These are phyloP conservation scores for Mus pahari DNA, from an alignment of 2,113 vertebrate genomes.

Conservation along the genomic window DNA sequence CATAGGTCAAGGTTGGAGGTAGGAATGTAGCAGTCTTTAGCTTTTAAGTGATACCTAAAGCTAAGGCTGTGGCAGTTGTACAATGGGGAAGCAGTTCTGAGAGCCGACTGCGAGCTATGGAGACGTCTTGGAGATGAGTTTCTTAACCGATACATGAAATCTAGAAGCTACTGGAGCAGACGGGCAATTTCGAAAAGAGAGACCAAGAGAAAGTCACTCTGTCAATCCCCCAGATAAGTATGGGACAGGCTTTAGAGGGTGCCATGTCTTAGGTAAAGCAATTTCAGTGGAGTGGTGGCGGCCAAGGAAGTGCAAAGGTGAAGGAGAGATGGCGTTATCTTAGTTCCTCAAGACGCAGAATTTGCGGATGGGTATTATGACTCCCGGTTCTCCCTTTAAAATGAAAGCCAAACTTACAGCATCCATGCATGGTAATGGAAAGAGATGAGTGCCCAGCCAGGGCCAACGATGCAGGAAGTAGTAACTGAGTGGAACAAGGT, in stretches of 20 bases:
- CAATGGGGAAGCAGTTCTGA: background rate
- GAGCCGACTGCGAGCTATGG: background rate
- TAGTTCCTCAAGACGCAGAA: background rate
- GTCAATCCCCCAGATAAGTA: background rate
- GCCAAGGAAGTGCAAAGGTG: background rate
- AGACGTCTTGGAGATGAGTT: background rate
- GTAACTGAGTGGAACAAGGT: background rate
- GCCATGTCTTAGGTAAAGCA: background rate
- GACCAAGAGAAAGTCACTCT: background rate
- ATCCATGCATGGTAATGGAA: background rate
- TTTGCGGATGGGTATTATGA: background rate
- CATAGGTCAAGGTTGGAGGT: background rate
- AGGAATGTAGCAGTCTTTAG: background rate
- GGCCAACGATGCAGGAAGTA: background rate
- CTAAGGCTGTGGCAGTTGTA: background rate
- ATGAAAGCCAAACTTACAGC: background rate
- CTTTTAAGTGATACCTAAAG: background rate
- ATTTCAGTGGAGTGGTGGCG: background rate
- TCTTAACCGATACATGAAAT: background rate
- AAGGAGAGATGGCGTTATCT: background rate
- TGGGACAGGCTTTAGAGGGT: background rate
- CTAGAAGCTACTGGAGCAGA: background rate
- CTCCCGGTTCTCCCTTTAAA: background rate
- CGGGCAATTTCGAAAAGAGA: background rate
- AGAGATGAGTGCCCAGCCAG: background rate